Percentiles rank a stretch among this genome's conserved stretches.
Conservation (phyloP, 2,797 vertebrate species). For the Crax fasciolata region DNA sequence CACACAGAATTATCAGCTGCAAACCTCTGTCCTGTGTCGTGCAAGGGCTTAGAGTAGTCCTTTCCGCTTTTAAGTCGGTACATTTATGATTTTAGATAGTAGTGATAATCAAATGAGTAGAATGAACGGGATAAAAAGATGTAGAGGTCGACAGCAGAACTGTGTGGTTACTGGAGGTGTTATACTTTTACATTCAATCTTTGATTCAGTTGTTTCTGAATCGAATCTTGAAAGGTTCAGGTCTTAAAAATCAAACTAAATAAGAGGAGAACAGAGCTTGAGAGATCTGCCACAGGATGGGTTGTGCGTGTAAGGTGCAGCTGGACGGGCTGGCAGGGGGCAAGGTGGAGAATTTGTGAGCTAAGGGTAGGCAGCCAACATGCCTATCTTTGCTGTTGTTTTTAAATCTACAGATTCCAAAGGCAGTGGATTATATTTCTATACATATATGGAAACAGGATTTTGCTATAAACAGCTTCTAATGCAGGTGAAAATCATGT, state of each 20-base stretch:
- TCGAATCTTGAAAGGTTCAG: neutral
- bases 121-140: neutral
- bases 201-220: neutral
- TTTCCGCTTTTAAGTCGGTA: neutral
- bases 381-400: constrained; percentile 43
- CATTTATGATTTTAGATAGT: neutral
- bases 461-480: constrained; percentile 73
- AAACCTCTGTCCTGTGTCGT: neutral
- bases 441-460: constrained; percentile 64
- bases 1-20: neutral
- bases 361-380: constrained; percentile 20
- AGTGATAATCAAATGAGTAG: neutral
- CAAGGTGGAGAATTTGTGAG: neutral
- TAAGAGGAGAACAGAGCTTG: neutral
- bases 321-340: neutral
- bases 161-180: neutral
- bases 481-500: constrained; percentile 84
- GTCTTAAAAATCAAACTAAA: constrained; percentile 9
- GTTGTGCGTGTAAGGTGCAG: neutral
- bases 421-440: constrained; percentile 74
- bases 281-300: neutral
- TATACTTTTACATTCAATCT: neutral
- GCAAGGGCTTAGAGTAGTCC: neutral
- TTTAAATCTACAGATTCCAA: constrained; percentile 67
- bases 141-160: neutral